Base-by-base conservation (phyloP, 2,888 invertebrate species). In the Allacma fusca region DNA sequence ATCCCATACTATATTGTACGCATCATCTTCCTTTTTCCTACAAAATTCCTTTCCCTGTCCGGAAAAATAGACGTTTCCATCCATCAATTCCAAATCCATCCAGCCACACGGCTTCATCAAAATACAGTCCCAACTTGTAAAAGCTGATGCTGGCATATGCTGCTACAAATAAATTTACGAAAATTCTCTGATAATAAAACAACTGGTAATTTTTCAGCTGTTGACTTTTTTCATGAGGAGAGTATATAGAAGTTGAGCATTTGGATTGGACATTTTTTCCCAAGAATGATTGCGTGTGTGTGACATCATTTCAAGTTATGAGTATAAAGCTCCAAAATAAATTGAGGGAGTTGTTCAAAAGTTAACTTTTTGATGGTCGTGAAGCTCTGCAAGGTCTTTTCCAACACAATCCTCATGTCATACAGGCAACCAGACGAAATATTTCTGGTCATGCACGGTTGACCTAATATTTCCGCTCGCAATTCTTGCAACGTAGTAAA, bases 391-490 rank as follows among this genome's bases (percentile, higher is more conserved):
- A 77, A 77, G 77, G 77, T 77, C 77, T 74, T 77, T 74, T 77
- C 40, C 77, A 73, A 77, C 62, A 77, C 70, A n/a, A 43, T 23
- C 12, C 69, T 34, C 29, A 21, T 40, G 69, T 40, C 40, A 43
- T 23, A 26, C 57, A 24, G 28, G 50, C 29, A 29, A 71, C 73
- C 72, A 77, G 75, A 76, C 70, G 72, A 76, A 79, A 80, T 77
- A 67, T 67, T 67, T 80, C 76, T 77, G 73, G 81, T 83, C 79
- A 78, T 78, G 83, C 81, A 80, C 79, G 81, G 81, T 78, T 80
- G 79, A 71, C 28, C 80, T 81, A 77, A 80, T 81, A 81, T 83
- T 81, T 83, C 83, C 83, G 83, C 78, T 79, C 74, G 23, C 65
- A 68, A 28, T 21, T 21, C 29, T 34, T 13, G 23, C 12, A 69